Evolutionary conservation across 2,888 invertebrate genomes (phyloP).

Genomic region (Flexamia atlantica): DNA sequence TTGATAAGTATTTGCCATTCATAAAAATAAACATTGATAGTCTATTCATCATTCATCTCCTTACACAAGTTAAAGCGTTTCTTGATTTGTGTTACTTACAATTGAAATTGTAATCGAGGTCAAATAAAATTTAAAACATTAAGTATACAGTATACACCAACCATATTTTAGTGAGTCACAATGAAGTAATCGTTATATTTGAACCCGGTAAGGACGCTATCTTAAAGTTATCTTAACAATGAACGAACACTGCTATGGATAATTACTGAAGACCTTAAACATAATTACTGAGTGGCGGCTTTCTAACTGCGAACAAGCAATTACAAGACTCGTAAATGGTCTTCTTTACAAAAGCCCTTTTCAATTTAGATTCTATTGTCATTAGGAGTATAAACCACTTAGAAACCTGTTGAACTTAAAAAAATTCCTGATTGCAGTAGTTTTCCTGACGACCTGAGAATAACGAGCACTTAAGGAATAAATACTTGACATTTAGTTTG

Average conservation of each 20-base stretch:
- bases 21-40: no score
- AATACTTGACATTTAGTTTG: background rate
- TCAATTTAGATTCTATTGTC: background rate
- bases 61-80: no score
- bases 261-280: background rate
- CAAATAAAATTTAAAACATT: no score
- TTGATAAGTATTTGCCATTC: no score
- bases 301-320: slow-evolving; percentile 2
- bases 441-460: background rate
- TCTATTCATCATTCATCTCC: no score
- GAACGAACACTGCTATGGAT: background rate
- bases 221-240: slow-evolving; percentile 27
- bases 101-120: no score
- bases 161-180: no score
- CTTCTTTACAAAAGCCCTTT: background rate
- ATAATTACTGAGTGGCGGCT: background rate
- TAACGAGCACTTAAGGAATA: background rate
- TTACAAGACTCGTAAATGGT: background rate
- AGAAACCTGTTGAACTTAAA: background rate
- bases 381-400: background rate
- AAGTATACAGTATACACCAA: no score
- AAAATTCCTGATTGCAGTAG: background rate
- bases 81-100: no score
- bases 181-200: background rate
- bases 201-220: background rate